Evolutionary conservation across 2,797 vertebrate species (phyloP).

Genomic region (Lepilemur septentrionalis): DNA sequence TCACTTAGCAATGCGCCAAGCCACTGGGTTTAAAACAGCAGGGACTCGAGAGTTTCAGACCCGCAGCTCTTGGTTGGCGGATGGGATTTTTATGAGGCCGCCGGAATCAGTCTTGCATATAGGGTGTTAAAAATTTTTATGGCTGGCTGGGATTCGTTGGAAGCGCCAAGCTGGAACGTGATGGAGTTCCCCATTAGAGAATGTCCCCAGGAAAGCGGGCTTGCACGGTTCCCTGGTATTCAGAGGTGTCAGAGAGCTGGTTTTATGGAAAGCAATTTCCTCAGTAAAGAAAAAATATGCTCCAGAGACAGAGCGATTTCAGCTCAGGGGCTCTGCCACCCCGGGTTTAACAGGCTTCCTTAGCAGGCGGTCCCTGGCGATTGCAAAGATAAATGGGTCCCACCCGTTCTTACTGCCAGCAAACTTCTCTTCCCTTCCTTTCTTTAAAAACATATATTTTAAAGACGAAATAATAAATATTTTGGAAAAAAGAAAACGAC

Average conservation of each 20-base stretch:
- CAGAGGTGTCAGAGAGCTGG: conserved; percentile 74
- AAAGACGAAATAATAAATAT: conserved; percentile 34
- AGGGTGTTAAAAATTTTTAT: conserved; percentile 74
- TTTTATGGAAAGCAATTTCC: conserved; percentile 80
- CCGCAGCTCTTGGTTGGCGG: conserved; percentile 73
- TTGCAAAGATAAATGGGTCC: conserved; percentile 58
- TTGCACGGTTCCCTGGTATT: conserved; percentile 70
- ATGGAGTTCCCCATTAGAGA: conserved; percentile 76
- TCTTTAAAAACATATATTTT: conserved; percentile 38
- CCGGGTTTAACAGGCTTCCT: conserved; percentile 68
- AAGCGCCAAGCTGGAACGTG: conserved; percentile 73
- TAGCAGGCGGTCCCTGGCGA: conserved; percentile 64
- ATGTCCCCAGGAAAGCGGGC: conserved; percentile 74
- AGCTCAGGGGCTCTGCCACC: conserved; percentile 56
- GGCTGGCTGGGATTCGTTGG: conserved; percentile 74
- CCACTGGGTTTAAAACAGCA: conserved; percentile 65
- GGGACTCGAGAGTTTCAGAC: conserved; percentile 50
- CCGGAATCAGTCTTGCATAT: conserved; percentile 73
- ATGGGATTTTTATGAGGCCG: conserved; percentile 70
- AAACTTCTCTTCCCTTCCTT: conserved; percentile 27
- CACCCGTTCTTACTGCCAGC: conserved; percentile 28
- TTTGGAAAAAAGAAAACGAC: conserved; percentile 29
- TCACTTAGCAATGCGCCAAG: not conserved
- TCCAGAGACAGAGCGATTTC: conserved; percentile 65
- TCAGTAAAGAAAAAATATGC: conserved; percentile 78